These are phyloP conservation scores for Dendropsophus ebraccatus DNA, from an alignment of 2,113 vertebrate genomes.

Conservation along the genomic window DNA sequence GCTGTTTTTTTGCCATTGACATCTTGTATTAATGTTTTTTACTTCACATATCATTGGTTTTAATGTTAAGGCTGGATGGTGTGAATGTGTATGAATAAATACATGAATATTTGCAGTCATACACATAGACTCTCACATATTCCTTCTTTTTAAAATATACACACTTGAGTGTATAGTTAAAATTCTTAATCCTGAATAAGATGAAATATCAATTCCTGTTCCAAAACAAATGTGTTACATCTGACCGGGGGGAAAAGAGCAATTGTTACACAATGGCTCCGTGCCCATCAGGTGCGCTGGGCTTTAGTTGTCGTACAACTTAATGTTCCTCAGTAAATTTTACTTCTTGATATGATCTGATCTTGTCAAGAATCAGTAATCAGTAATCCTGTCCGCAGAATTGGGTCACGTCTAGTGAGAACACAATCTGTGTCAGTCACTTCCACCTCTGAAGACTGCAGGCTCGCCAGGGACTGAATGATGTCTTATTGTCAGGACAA, in stretches of 20 bases:
- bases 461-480: constrained; percentile 6
- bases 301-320: background rate
- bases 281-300: background rate
- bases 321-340: background rate
- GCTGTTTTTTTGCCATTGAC: too few relatives aligned
- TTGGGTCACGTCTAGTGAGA: constrained; percentile 36
- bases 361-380: constrained; percentile 45
- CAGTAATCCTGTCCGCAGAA: constrained; percentile 4
- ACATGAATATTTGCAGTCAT: background rate
- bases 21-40: too few relatives aligned
- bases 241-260: background rate
- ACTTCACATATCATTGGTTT: too few relatives aligned
- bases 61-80: too few relatives aligned
- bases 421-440: constrained; percentile 20
- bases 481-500: constrained; percentile 36
- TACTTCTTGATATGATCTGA: constrained; percentile 26
- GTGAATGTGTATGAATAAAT: background rate
- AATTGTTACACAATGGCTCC: background rate
- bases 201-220: background rate
- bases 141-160: background rate
- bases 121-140: background rate
- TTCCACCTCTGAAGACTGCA: background rate
- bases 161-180: background rate
- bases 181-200: background rate
- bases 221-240: background rate